Evolutionary conservation across 2,888 invertebrate genomes (phyloP).

Genomic region (Aleiodes leptofemur): DNA sequence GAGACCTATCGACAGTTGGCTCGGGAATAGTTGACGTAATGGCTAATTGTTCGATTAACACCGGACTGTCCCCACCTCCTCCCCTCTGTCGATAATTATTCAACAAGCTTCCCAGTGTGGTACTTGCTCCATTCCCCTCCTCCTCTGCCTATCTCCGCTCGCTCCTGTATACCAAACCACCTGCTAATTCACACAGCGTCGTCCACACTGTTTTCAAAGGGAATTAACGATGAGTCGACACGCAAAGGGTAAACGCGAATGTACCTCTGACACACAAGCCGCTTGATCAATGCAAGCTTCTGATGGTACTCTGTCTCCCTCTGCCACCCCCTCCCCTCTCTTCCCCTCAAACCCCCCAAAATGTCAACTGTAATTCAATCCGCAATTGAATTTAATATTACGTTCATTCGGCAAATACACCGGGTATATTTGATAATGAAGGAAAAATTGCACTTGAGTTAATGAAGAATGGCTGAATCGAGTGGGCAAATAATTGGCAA

Average conservation of each 20-base stretch:
- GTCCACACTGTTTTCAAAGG: conserved; percentile 49
- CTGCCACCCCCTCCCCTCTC: not conserved
- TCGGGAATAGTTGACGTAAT: conserved; percentile 56
- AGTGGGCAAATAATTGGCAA: conserved; percentile 7
- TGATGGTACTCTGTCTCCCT: conserved; percentile 12
- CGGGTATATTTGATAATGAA: not conserved
- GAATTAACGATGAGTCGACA: conserved; percentile 49
- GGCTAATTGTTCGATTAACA: conserved; percentile 68
- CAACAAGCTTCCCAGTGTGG: conserved; percentile 59
- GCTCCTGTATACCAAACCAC: conserved; percentile 28
- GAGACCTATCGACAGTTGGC: conserved; percentile 43
- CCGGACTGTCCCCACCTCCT: conserved; percentile 43
- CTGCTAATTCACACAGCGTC: conserved; percentile 35
- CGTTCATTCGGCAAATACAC: not conserved
- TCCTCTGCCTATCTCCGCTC: conserved; percentile 11
- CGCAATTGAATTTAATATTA: conserved; percentile 24
- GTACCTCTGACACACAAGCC: conserved; percentile 40
- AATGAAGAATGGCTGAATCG: conserved; percentile 4
- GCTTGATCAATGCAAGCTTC: conserved; percentile 44
- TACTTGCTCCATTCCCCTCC: conserved; percentile 31
- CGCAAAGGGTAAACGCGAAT: conserved; percentile 39
- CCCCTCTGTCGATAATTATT: conserved; percentile 65
- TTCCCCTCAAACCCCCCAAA: not conserved
- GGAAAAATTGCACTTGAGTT: not conserved
- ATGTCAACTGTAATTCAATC: conserved; percentile 32